Evolutionary conservation across 2,888 invertebrate genomes (phyloP), one percentile per base, ranked within the genome.

Genomic region (Corythucha ciliata): DNA sequence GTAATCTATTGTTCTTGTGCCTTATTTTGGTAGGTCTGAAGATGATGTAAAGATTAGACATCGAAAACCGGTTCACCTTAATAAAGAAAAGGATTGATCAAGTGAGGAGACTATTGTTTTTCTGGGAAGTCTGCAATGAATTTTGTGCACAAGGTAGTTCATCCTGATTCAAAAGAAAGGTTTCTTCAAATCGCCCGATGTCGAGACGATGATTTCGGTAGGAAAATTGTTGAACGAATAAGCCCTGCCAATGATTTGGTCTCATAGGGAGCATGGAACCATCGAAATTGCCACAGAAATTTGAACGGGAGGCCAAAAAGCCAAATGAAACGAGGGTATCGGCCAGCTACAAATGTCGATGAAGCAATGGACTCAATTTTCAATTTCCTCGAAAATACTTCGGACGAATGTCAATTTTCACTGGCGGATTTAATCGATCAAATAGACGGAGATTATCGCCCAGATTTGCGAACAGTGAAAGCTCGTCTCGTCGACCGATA

Each of bases 351-450:
- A 16, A 21, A 46, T 6, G 32, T 48, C 33, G 41, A 45, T 50
- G 50, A 47, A 21, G 44, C 44, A 7, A 49, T 49, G 49, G 25
- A 49, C 16, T 41, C n/a, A 20, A 22, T 49, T 20, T 49, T 21
- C 26, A 1, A 25, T 14, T 49, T 27, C 36, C 40, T 49, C 20
- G 39, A 48, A 24, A 45, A 21, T 18, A 48, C 22, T 26, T 26
- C 27, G 8, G 57, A 52, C 22, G 56, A 59, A 45, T 51, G 50
- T 46, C 51, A 56, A 20, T 57, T 58, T 52, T 24, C 49, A 7
- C 20, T 54, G 8, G 46, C 49, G 7, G 26, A 56, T 33, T 45
- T 58, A 25, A 45, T 45, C 24, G 33, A 45, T 8, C 7, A 52
- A 29, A 52, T 56, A 39, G 22, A 53, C 34, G 55, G 46, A 29